Percentiles rank a stretch among this genome's conserved stretches.
These are phyloP conservation scores for Porites evermanni DNA, from an alignment of 92 coral and sea anemone species.

Conservation along the genomic window DNA sequence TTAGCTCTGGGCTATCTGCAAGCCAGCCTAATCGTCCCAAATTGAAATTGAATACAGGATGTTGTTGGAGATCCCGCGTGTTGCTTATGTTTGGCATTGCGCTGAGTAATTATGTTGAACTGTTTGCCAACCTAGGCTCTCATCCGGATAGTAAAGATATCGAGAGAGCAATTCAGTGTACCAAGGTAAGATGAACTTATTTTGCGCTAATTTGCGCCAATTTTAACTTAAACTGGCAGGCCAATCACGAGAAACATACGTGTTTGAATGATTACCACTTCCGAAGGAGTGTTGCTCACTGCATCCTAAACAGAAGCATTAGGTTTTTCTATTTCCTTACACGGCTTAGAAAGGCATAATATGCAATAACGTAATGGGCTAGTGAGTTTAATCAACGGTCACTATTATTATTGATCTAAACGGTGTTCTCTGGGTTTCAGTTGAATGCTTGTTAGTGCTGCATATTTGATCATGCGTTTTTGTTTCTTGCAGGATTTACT, in stretches of 20 bases:
- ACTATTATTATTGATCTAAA: too few species aligned
- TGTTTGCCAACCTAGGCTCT: conserved; percentile 53
- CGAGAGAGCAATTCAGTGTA: conserved; percentile 82
- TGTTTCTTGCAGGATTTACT: conserved; percentile 79
- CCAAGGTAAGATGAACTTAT: conserved; percentile 61
- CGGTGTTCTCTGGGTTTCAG: background rate
- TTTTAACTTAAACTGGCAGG: background rate
- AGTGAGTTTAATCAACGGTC: too few species aligned
- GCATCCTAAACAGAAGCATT: too few species aligned
- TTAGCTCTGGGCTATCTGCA: too few species aligned
- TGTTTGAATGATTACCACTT: background rate
- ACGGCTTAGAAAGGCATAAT: too few species aligned
- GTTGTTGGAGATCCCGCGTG: conserved; percentile 13
- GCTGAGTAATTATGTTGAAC: conserved; percentile 17
- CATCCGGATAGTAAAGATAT: conserved; percentile 76
- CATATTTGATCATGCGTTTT: background rate
- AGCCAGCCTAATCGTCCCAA: too few species aligned
- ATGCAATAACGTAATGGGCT: too few species aligned
- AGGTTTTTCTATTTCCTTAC: too few species aligned
- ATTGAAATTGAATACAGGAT: background rate
- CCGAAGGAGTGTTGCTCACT: too few species aligned
- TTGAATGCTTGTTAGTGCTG: background rate
- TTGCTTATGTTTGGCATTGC: background rate
- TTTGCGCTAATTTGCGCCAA: background rate
- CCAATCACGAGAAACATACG: too few species aligned